Evolutionary conservation across 2,888 invertebrate genomes (phyloP).

Genomic region (Pemphredon lugubris): DNA sequence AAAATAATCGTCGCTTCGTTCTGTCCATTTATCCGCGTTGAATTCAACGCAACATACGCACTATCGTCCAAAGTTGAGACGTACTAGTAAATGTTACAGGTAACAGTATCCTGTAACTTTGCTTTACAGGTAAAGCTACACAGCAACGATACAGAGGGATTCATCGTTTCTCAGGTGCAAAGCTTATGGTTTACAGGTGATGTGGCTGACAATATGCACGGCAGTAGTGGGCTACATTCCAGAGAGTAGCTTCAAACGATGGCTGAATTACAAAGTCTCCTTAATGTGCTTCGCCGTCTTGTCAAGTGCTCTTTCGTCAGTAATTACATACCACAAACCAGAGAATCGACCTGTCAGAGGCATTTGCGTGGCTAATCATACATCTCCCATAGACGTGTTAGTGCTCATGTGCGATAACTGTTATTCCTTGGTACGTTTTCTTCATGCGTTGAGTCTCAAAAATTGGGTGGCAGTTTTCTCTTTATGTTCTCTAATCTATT

Average conservation of each 20-base stretch:
- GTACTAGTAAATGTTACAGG: constrained; percentile 61
- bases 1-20: too few species aligned
- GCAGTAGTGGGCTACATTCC: constrained; percentile 93
- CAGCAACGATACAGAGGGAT: constrained; percentile 57
- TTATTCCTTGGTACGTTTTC: constrained; percentile 95
- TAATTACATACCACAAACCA: constrained; percentile 92
- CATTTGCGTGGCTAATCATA: constrained; percentile 99
- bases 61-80: constrained; percentile 24
- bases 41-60: background rate
- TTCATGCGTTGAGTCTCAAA: too few species aligned
- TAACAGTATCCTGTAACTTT: constrained; percentile 65
- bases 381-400: constrained; percentile 98
- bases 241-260: constrained; percentile 89
- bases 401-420: constrained; percentile 98
- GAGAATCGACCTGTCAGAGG: constrained; percentile 92
- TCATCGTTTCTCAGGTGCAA: constrained; percentile 64
- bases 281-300: constrained; percentile 96
- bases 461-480: too few species aligned
- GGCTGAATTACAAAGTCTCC: constrained; percentile 90
- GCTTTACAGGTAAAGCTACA: constrained; percentile 64
- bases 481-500: too few species aligned
- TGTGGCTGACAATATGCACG: constrained; percentile 93
- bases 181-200: constrained; percentile 85
- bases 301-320: constrained; percentile 94
- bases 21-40: background rate